phyloP scores from a whole-genome alignment of 2,888 invertebrate species.

The Nysson spinosus region DNA sequence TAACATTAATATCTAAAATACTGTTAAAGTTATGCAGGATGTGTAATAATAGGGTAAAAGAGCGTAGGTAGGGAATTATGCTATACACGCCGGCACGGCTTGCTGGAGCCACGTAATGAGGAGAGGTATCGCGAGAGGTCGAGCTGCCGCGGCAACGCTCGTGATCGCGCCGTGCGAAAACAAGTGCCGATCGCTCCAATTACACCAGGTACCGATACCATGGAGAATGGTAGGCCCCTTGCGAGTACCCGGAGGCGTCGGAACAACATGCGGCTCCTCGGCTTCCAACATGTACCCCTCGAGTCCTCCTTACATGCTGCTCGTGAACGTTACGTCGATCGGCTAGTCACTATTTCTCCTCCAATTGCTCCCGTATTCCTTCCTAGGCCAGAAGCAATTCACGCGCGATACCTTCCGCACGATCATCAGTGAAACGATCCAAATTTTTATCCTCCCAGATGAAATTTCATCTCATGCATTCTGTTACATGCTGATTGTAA shows the following conservation, averaged over 20 bases:
- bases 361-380: constrained; percentile 18
- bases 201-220: constrained; percentile 62
- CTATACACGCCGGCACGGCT: constrained; percentile 20
- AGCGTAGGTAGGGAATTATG: constrained; percentile 19
- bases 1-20: background rate
- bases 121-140: constrained; percentile 46
- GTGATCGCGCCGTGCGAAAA: constrained; percentile 73
- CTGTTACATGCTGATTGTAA: too few relatives aligned
- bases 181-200: constrained; percentile 75
- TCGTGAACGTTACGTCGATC: constrained; percentile 45
- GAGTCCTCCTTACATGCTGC: constrained; percentile 50
- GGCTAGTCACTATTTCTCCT: too few relatives aligned
- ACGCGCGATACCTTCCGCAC: constrained; percentile 34
- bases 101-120: constrained; percentile 46
- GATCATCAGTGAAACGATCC: too few relatives aligned
- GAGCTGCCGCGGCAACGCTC: constrained; percentile 51
- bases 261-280: constrained; percentile 44
- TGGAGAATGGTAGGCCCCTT: constrained; percentile 36
- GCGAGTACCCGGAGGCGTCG: constrained; percentile 47
- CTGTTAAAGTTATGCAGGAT: background rate
- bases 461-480: too few relatives aligned
- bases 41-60: constrained; percentile 35
- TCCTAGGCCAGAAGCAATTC: constrained; percentile 24
- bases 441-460: too few relatives aligned
- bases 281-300: constrained; percentile 40